Percentiles rank a stretch among this genome's conserved stretches.
phyloP scores from a whole-genome alignment of 2,888 invertebrate genomes.

The Drosophila buzzatii region DNA sequence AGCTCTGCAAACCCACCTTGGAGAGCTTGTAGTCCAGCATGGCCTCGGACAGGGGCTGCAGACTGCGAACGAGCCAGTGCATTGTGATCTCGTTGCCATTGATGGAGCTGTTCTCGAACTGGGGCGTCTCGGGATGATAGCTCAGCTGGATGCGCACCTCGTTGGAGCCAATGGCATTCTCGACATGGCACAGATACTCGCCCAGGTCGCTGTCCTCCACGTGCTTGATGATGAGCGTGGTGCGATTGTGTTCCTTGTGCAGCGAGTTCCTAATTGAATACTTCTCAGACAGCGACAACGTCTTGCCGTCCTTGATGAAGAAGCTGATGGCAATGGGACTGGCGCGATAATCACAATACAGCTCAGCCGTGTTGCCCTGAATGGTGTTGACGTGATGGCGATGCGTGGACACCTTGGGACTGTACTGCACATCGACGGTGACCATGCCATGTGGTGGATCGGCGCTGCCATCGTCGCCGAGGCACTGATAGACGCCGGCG shows the following conservation, averaged over 20 bases:
- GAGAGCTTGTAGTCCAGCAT: slow-evolving; percentile 82
- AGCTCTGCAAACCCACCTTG: slow-evolving; percentile 67
- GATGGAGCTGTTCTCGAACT: slow-evolving; percentile 76
- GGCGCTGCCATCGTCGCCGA: slow-evolving; percentile 80
- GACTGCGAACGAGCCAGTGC: slow-evolving; percentile 83
- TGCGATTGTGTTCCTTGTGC: slow-evolving; percentile 82
- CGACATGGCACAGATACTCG: slow-evolving; percentile 90
- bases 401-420: slow-evolving; percentile 82
- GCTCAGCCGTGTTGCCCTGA: slow-evolving; percentile 72
- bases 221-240: slow-evolving; percentile 89
- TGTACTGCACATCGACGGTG: slow-evolving; percentile 80
- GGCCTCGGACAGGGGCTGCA: slow-evolving; percentile 83
- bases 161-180: slow-evolving; percentile 81
- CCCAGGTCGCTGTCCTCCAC: slow-evolving; percentile 90
- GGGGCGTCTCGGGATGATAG: slow-evolving; percentile 83
- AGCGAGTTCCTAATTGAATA: slow-evolving; percentile 85
- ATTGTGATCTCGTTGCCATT: slow-evolving; percentile 78
- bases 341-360: slow-evolving; percentile 83
- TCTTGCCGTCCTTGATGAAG: slow-evolving; percentile 78
- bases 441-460: slow-evolving; percentile 81
- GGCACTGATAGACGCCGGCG: slow-evolving; percentile 82
- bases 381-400: slow-evolving; percentile 83
- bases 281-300: slow-evolving; percentile 74
- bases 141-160: slow-evolving; percentile 76
- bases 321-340: slow-evolving; percentile 76